A percentile compares a stretch with the other conserved stretches of the same genome.
These are phyloP conservation scores for Ptychodera flava DNA, from an alignment of 35 echinoderm and acorn worm genomes.

Conservation along the genomic window DNA sequence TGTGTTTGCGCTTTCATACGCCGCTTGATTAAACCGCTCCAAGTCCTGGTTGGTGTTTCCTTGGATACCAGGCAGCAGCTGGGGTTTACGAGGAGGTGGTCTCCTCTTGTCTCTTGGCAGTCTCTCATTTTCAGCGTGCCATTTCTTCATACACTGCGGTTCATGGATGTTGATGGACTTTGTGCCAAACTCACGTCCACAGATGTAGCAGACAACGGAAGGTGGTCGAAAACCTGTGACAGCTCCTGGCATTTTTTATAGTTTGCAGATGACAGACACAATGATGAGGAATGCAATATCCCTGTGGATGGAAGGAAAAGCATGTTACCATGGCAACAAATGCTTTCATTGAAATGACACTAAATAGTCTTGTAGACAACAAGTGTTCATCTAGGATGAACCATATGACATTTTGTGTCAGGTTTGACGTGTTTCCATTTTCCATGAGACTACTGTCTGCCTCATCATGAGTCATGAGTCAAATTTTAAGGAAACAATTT, in stretches of 20 bases:
- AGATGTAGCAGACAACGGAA: constrained; percentile 55
- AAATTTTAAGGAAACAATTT: too few relatives aligned
- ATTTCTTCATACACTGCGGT: constrained; percentile 51
- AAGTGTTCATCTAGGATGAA: too few relatives aligned
- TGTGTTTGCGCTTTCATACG: constrained; percentile 33
- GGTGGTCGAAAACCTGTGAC: background rate
- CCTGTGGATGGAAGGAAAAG: too few relatives aligned
- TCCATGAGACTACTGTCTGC: too few relatives aligned
- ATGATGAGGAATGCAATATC: too few relatives aligned
- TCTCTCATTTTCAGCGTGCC: constrained; percentile 31
- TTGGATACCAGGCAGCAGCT: constrained; percentile 29
- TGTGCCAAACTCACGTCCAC: constrained; percentile 49
- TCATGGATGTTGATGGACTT: constrained; percentile 52
- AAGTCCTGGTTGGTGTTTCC: constrained; percentile 20
- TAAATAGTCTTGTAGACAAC: too few relatives aligned
- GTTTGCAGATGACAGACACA: too few relatives aligned
- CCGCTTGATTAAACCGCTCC: constrained; percentile 44
- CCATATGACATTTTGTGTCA: too few relatives aligned
- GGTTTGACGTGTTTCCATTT: too few relatives aligned
- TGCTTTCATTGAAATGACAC: too few relatives aligned
- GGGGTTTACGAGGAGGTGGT: constrained; percentile 32
- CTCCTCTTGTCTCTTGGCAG: constrained; percentile 30
- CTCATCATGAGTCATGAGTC: too few relatives aligned
- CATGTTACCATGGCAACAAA: too few relatives aligned
- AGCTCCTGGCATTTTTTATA: constrained; percentile 32